Evolutionary conservation across 2,797 vertebrate genomes (phyloP), one percentile per base, ranked within the genome.

Genomic region (Peromyscus aztecus): DNA sequence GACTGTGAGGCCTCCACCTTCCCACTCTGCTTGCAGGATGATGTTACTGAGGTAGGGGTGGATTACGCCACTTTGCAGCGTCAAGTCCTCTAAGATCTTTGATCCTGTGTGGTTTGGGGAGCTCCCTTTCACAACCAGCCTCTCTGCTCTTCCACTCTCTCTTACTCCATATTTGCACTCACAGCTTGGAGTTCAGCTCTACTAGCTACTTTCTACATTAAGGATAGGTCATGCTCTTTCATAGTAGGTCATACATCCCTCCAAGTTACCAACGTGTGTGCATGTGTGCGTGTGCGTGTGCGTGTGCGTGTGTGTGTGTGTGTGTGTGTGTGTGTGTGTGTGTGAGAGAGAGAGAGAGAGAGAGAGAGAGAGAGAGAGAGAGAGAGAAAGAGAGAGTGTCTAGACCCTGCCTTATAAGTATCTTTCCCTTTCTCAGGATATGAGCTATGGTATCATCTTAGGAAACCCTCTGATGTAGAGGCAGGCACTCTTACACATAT

Each of bases 211-310:
- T 52, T 67, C 46, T 78, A 77, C 40, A 59, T 34, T 31, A 7
- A 63, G 55, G 27, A 23, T 71, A 23, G 57, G 21, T 37, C 37
- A 3, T 46, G 23, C 7, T 88, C 24, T 24, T 29, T 31, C 57
- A 16, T 3, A 7, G 40, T 24, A 23, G 40, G 73, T 52, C 52
- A 14, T 52, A 14, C 1, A 31, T 86, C 4, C 17, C n/a, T 9
- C 34, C 34, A 63, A 23, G n/a, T 10, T 2, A 4, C 0, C 23
- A 27, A 19, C 0, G 2, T 9, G 19, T 9, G 11, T 29, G 63
- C 13, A 12, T 69, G 34, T 69, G 34, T n/a, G 34, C 5, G 63
- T 65, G 27, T 65, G 29, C 31, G 63, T 65, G 29, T 69, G 34
- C n/a, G 34, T n/a, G 34, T 13, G 63, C 31, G 27, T 65, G 27